These are phyloP conservation scores for Lapara coniferarum DNA, from an alignment of 2,888 invertebrate species.

Conservation along the genomic window DNA sequence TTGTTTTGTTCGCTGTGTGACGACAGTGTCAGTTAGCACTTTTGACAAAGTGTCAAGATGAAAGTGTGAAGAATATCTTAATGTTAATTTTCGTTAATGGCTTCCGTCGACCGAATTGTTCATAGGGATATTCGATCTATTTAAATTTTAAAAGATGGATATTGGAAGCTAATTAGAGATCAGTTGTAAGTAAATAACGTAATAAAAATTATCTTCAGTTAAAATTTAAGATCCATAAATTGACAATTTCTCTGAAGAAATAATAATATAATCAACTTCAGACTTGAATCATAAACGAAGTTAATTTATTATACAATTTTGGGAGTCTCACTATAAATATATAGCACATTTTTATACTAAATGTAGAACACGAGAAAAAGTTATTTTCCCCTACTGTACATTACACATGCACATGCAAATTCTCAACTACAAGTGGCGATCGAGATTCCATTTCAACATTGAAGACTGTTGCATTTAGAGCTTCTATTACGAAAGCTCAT, in stretches of 20 bases:
- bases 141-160: background rate
- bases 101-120: background rate
- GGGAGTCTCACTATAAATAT: too few species aligned
- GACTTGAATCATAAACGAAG: too few species aligned
- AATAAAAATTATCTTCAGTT: too few species aligned
- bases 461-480: conserved; percentile 58
- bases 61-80: background rate
- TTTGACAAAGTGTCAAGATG: conserved; percentile 3
- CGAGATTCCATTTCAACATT: conserved; percentile 56
- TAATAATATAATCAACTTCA: too few species aligned
- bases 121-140: background rate
- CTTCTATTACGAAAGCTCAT: conserved; percentile 72
- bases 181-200: too few species aligned
- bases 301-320: too few species aligned
- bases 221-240: too few species aligned
- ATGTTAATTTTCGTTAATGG: background rate
- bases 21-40: background rate
- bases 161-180: too few species aligned
- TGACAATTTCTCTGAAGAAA: too few species aligned
- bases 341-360: too few species aligned
- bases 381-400: conserved; percentile 8
- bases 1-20: background rate
- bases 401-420: conserved; percentile 13
- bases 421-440: conserved; percentile 54
- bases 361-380: background rate